Base-by-base conservation (phyloP, 2,797 vertebrate genomes). In the Emydoidea blandingii region DNA sequence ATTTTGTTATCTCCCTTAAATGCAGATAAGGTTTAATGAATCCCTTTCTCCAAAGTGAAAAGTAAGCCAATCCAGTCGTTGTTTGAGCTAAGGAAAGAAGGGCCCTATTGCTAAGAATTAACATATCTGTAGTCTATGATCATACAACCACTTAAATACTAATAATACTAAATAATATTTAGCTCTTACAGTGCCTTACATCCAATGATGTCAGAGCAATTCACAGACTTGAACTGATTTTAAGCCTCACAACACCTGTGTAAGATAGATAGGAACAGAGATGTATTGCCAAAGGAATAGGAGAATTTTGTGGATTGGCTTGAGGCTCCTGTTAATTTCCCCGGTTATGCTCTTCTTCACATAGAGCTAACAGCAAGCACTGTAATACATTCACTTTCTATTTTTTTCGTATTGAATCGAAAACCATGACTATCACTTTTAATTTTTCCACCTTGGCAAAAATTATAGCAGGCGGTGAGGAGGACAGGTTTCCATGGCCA, bases 371-470 rank as follows among this genome's bases (percentile, higher is more conserved):
- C 44, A 29, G 74, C 74, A 44, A 44, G 7, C 34, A 4, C 7
- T 85, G 18, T 54, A 72, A 82, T 49, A 81, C n/a, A 74, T 89
- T 80, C 7, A 37, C 9, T 86, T 91, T 88, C 54, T 82, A 37
- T 81, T 65, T 11, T 50, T 15, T 65, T 82, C 29, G 57, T 79
- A 41, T 0, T 52, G 25, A 74, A 88, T 91, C 80, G 29, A 10
- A 54, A 59, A 29, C 31, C 0, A 0, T 18, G 52, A 44, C n/a
- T 92, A 23, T n/a, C 47, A 84, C 81, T 41, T 88, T 91, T 89
- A 10, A 93, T 86, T 74, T 94, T 14, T n/a, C 74, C 83, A 57
- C 15, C 93, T 86, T 68, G 78, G 52, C 27, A 74, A 80, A 72
- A 1, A 5, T 44, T 0, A 1, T 72, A 47, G 8, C 44, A 2